phyloP scores from a whole-genome alignment of 2,797 vertebrate genomes.

The Oreortyx pictus region DNA sequence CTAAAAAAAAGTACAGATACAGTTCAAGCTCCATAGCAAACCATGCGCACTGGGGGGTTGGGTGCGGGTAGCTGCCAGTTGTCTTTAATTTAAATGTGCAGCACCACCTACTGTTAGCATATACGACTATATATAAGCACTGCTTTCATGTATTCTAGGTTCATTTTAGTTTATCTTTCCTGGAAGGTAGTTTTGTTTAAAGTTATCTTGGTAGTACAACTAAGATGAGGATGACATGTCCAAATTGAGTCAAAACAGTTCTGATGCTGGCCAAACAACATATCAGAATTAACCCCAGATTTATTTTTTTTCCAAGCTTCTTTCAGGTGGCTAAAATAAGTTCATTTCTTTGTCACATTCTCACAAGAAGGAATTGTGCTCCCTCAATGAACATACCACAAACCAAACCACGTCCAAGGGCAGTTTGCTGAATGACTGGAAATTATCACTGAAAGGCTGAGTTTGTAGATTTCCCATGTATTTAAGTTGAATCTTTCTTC shows the following conservation, averaged over 20 bases:
- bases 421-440: background rate
- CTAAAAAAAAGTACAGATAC: background rate
- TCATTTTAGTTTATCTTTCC: rapidly evolving
- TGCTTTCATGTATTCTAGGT: rapidly evolving
- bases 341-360: background rate
- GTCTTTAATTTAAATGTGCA: background rate
- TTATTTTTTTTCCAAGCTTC: background rate
- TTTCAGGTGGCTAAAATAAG: background rate
- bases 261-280: background rate
- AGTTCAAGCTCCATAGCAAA: background rate
- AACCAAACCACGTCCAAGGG: background rate
- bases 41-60: rapidly evolving
- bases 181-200: background rate
- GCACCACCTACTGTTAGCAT: slow-evolving; percentile 46
- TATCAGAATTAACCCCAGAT: background rate
- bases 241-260: background rate
- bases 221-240: background rate
- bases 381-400: background rate
- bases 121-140: background rate
- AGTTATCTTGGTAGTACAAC: background rate
- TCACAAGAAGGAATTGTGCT: background rate
- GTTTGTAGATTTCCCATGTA: background rate
- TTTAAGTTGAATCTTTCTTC: background rate
- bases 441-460: background rate
- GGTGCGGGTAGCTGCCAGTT: background rate